Percentiles rank a stretch among this genome's conserved stretches.
These are phyloP conservation scores for Agrotis exclamationis DNA, from an alignment of 2,888 invertebrate genomes.

Conservation along the genomic window DNA sequence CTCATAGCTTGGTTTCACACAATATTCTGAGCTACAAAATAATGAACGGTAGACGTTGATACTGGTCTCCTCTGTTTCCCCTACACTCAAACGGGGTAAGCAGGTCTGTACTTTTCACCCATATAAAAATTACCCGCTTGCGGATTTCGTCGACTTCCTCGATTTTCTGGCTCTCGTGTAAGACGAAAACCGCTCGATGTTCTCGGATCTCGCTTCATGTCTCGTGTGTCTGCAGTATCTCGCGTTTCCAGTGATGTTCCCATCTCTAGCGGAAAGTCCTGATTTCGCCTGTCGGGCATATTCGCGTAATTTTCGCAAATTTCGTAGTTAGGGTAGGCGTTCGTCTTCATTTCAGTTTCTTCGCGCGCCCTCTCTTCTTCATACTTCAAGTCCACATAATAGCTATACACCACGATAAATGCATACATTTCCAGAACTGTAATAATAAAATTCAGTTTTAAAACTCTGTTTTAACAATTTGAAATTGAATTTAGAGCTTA, in stretches of 20 bases:
- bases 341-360: no score
- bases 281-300: background rate
- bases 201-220: no score
- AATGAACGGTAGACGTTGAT: background rate
- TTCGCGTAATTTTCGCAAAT: background rate
- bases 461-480: background rate
- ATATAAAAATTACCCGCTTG: background rate
- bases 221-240: background rate
- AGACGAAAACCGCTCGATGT: no score
- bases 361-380: background rate
- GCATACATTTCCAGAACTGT: constrained; percentile 76
- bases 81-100: background rate
- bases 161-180: background rate
- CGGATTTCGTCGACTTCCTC: background rate
- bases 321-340: background rate
- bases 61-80: background rate
- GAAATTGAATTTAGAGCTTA: no score
- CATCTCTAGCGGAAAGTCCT: no score
- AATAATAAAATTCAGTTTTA: constrained; percentile 38
- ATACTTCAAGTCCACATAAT: constrained; percentile 63
- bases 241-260: background rate
- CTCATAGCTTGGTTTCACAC: background rate
- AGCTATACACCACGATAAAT: constrained; percentile 75
- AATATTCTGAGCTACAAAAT: constrained; percentile 1
- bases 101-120: background rate